phyloP scores from a whole-genome alignment of 2,888 invertebrate genomes.

The Drosophila mimica region DNA sequence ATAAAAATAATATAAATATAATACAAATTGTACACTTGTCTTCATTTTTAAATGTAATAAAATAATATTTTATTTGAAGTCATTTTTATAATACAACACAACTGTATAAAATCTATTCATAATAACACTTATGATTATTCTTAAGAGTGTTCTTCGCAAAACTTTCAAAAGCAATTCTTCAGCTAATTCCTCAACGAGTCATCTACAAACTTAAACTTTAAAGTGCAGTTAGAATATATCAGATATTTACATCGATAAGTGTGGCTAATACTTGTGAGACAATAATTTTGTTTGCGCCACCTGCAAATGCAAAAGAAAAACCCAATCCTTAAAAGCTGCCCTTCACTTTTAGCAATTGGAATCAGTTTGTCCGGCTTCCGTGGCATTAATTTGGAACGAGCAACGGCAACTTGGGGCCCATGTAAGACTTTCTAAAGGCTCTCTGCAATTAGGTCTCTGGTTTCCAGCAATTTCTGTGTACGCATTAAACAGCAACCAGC shows the following conservation, averaged over 20 bases:
- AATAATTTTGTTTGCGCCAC: background rate
- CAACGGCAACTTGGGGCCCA: slow-evolving; percentile 21
- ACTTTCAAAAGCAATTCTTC: background rate
- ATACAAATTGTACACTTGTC: background rate
- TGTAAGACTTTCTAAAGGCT: slow-evolving; percentile 52
- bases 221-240: background rate
- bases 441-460: slow-evolving; percentile 27
- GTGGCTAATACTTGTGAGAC: background rate
- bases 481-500: slow-evolving; percentile 12
- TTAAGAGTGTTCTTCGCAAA: background rate
- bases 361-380: slow-evolving; percentile 48
- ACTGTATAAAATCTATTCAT: background rate
- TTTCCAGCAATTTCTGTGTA: slow-evolving; percentile 47
- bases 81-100: background rate
- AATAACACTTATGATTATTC: background rate
- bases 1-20: no score
- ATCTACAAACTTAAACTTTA: background rate
- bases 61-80: background rate
- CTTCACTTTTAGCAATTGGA: slow-evolving; percentile 25
- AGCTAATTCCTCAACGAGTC: background rate
- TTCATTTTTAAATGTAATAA: background rate
- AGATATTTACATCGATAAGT: background rate
- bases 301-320: background rate
- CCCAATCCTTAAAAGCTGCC: slow-evolving; percentile 7
- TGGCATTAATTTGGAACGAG: slow-evolving; percentile 44